Percentiles rank a stretch among this genome's conserved stretches.
These are phyloP conservation scores for Sarcophaga peregrina DNA, from an alignment of 1,140 invertebrate genomes.

Conservation along the genomic window DNA sequence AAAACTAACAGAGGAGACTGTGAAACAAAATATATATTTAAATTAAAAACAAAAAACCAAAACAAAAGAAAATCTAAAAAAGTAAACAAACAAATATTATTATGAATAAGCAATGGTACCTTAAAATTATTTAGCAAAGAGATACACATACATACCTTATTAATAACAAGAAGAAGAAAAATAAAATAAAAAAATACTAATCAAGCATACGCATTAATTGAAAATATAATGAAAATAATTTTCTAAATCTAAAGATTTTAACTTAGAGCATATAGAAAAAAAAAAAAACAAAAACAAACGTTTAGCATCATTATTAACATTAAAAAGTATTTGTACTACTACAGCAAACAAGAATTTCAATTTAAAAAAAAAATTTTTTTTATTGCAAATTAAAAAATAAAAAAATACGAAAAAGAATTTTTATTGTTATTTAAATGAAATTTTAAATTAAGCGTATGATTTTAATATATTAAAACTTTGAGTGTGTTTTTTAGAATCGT, in stretches of 20 bases:
- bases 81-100: slow-evolving; percentile 16
- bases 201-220: slow-evolving; percentile 14
- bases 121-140: slow-evolving; percentile 41
- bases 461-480: slow-evolving; percentile 20
- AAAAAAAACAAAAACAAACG: background rate
- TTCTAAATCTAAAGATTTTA: slow-evolving; percentile 31
- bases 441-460: slow-evolving; percentile 22
- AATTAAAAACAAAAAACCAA: slow-evolving; percentile 13
- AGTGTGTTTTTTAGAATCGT: background rate
- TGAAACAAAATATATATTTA: slow-evolving; percentile 27
- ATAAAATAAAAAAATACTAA: background rate
- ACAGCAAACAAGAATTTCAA: background rate
- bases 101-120: slow-evolving; percentile 41
- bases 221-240: background rate
- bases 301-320: background rate
- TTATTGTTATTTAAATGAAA: slow-evolving; percentile 14
- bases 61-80: background rate
- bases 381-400: background rate
- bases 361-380: slow-evolving; percentile 5
- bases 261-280: background rate
- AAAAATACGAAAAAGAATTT: background rate
- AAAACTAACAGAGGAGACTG: slow-evolving; percentile 42
- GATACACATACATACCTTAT: slow-evolving; percentile 1
- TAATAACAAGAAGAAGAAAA: background rate
- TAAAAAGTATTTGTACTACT: slow-evolving; percentile 2